Evolutionary conservation across 1,140 invertebrate genomes (phyloP).

Genomic region (Temnothorax nylanderi): DNA sequence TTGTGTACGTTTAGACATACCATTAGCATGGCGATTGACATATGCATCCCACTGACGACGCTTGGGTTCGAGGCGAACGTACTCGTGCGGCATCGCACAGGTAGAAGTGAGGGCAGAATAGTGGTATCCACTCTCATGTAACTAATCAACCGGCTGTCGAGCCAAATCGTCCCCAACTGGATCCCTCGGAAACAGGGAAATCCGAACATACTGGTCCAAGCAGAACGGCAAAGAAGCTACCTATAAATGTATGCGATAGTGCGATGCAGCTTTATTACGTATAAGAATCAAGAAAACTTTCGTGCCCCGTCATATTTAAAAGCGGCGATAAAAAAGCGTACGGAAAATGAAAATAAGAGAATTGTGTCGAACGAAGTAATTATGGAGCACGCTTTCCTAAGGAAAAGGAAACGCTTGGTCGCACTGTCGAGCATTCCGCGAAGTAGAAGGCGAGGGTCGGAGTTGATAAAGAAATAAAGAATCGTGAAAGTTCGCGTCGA

Average conservation of each 20-base stretch:
- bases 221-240: conserved; percentile 13
- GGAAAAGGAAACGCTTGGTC: conserved; percentile 73
- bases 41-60: conserved; percentile 52
- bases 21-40: conserved; percentile 76
- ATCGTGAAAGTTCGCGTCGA: conserved; percentile 85
- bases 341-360: conserved; percentile 69
- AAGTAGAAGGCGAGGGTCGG: conserved; percentile 74
- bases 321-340: conserved; percentile 21
- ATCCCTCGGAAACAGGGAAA: conserved; percentile 17
- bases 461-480: conserved; percentile 86
- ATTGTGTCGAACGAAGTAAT: conserved; percentile 77
- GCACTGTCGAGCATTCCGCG: conserved; percentile 68
- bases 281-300: conserved; percentile 2
- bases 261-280: conserved; percentile 6
- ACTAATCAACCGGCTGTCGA: conserved; percentile 79
- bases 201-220: not conserved
- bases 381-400: conserved; percentile 68
- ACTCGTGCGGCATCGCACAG: conserved; percentile 31
- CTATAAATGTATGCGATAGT: not conserved
- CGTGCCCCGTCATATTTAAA: not conserved
- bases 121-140: conserved; percentile 74
- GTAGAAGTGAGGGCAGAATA: conserved; percentile 60
- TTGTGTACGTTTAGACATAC: conserved; percentile 78
- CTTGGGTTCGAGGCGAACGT: conserved; percentile 38
- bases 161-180: conserved; percentile 73